These are phyloP conservation scores for Hypolimnas misippus DNA, from an alignment of 2,888 invertebrate genomes.

Conservation along the genomic window DNA sequence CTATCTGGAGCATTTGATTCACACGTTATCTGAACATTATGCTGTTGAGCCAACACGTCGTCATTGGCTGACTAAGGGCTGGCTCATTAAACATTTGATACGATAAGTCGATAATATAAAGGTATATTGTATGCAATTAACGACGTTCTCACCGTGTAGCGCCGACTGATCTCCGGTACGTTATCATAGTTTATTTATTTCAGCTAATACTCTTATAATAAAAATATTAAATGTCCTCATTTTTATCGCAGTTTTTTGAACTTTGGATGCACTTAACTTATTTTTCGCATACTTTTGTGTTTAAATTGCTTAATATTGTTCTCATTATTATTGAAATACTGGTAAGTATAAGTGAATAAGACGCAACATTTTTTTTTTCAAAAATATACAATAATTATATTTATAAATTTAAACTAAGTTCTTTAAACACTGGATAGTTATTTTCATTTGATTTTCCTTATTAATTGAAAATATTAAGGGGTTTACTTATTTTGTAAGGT, in stretches of 20 bases:
- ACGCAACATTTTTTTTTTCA: too few species aligned
- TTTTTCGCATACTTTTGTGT: not conserved
- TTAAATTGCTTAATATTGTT: too few species aligned
- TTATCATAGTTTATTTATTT: slow-evolving; percentile 13
- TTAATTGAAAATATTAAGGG: too few species aligned
- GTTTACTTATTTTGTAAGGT: too few species aligned
- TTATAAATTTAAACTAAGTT: too few species aligned
- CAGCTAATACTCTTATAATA: not conserved
- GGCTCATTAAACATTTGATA: slow-evolving; percentile 37
- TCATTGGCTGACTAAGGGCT: slow-evolving; percentile 46
- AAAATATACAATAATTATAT: too few species aligned
- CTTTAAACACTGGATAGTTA: too few species aligned
- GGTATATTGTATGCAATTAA: slow-evolving; percentile 8
- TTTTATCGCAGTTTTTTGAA: not conserved
- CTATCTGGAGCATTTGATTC: slow-evolving; percentile 22
- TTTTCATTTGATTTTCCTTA: too few species aligned
- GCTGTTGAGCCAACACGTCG: slow-evolving; percentile 50
- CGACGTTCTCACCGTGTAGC: slow-evolving; percentile 14
- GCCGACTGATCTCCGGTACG: not conserved
- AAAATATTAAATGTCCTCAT: not conserved
- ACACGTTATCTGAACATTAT: slow-evolving; percentile 12
- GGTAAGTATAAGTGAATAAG: too few species aligned
- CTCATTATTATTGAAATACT: too few species aligned
- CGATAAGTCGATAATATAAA: slow-evolving; percentile 49
- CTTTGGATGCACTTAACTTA: not conserved